Conservation (phyloP, 2,797 vertebrate genomes). For the Arrhamphus sclerolepis region DNA sequence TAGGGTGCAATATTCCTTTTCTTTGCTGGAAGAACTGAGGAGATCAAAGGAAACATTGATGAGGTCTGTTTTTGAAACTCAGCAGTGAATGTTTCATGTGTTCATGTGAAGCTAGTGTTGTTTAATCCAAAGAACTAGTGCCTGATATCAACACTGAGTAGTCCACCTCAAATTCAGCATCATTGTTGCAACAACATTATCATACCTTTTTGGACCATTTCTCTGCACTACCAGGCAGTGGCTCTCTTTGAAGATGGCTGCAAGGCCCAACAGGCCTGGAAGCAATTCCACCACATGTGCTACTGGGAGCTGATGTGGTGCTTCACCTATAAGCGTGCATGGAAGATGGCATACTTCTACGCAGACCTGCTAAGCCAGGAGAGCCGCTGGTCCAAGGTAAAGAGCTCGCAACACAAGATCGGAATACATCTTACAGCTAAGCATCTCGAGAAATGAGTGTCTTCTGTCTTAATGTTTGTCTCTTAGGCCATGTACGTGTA, state of each 20-base stretch:
- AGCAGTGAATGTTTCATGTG: too few relatives aligned
- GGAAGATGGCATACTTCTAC: conserved; percentile 90
- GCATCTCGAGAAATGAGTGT: background rate
- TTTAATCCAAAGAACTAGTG: background rate
- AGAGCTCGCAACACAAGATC: background rate
- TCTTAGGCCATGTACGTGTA: conserved; percentile 87
- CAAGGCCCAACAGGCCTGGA: conserved; percentile 87
- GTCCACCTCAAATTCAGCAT: background rate
- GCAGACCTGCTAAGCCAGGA: conserved; percentile 88
- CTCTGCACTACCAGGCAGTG: conserved; percentile 76
- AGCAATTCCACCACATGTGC: conserved; percentile 92
- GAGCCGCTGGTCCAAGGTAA: conserved; percentile 88
- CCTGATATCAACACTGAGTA: conserved; percentile 3
- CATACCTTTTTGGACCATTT: background rate
- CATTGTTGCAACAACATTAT: background rate
- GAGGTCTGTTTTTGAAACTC: conserved; percentile 70
- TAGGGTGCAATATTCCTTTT: conserved; percentile 90
- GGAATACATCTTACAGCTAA: background rate
- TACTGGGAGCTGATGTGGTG: conserved; percentile 94
- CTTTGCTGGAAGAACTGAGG: conserved; percentile 87
- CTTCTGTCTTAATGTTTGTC: background rate
- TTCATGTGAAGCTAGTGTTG: too few relatives aligned
- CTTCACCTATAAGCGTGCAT: conserved; percentile 83
- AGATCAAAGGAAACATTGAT: conserved; percentile 89
- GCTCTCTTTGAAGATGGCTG: conserved; percentile 85